phyloP scores from a whole-genome alignment of 23 tunicate genomes.

The Corella eumyota region DNA sequence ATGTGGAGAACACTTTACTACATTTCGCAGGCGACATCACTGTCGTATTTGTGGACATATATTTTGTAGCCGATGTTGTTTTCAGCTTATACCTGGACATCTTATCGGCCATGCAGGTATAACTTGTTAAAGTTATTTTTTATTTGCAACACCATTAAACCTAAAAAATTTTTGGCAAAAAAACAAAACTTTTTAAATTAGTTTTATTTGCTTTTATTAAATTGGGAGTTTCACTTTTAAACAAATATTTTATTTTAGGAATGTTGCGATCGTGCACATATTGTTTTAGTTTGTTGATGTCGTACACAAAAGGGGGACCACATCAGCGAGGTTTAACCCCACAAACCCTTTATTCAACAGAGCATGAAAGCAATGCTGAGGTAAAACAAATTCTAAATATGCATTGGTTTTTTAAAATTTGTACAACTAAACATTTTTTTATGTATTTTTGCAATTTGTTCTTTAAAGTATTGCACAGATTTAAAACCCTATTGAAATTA shows the following conservation, averaged over 20 bases:
- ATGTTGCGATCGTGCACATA: conserved; percentile 87
- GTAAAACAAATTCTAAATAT: conserved; percentile 1
- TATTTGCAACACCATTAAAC: too few species aligned
- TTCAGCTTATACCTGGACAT: conserved; percentile 51
- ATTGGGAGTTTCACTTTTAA: too few species aligned
- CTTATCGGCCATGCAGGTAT: conserved; percentile 49
- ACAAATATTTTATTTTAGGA: too few species aligned
- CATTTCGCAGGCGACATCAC: conserved; percentile 91
- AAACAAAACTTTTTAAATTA: too few species aligned
- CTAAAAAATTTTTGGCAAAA: too few species aligned
- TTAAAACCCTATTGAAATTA: too few species aligned
- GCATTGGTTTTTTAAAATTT: neutral
- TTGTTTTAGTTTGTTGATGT: conserved; percentile 41
- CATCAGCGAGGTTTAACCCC: too few species aligned
- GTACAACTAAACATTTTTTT: neutral
- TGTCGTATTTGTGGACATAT: conserved; percentile 98
- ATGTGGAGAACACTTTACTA: conserved; percentile 82
- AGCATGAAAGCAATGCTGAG: conserved; percentile 3
- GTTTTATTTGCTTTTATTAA: too few species aligned
- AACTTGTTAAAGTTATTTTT: too few species aligned
- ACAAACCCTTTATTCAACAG: neutral
- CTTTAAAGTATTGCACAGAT: too few species aligned
- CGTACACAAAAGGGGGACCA: conserved; percentile 21
- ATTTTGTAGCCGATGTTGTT: conserved; percentile 91
- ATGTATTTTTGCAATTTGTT: too few species aligned